A percentile compares a stretch with the other conserved stretches of the same genome.
phyloP scores from a whole-genome alignment of 1,140 invertebrate genomes.

The Drosophila elegans region DNA sequence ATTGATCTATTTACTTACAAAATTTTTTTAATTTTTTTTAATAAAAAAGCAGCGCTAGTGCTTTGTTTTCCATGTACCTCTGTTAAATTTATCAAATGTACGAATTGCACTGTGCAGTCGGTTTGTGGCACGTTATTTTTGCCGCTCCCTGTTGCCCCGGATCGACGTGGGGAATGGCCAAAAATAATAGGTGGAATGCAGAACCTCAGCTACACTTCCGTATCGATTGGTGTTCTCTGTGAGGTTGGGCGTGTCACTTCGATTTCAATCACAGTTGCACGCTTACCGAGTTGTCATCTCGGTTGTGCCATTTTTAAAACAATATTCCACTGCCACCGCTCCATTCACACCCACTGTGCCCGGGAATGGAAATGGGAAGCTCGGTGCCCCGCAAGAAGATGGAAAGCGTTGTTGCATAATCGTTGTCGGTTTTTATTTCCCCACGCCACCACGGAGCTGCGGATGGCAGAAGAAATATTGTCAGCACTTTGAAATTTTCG shows the following conservation, averaged over 20 bases:
- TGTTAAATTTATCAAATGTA: neutral
- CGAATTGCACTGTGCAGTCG: neutral
- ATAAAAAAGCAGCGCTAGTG: too few relatives aligned
- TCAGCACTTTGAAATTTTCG: slow-evolving; percentile 54
- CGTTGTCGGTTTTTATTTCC: slow-evolving; percentile 74
- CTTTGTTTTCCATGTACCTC: neutral
- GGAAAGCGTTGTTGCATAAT: slow-evolving; percentile 64
- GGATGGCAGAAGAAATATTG: slow-evolving; percentile 37
- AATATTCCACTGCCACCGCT: slow-evolving; percentile 41
- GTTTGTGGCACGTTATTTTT: slow-evolving; percentile 14
- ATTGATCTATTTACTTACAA: too few relatives aligned
- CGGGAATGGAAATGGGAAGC: neutral
- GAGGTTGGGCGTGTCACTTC: slow-evolving; percentile 25
- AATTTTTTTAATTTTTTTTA: too few relatives aligned
- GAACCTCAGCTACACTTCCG: slow-evolving; percentile 26
- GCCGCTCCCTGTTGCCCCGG: slow-evolving; percentile 1
- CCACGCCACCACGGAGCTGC: slow-evolving; percentile 21
- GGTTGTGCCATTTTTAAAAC: slow-evolving; percentile 51
- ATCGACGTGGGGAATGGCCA: slow-evolving; percentile 26
- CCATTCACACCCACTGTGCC: neutral
- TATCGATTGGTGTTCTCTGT: slow-evolving; percentile 25
- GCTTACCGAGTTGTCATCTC: slow-evolving; percentile 5
- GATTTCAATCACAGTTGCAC: slow-evolving; percentile 47
- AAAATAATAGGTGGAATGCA: slow-evolving; percentile 34
- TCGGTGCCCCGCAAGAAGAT: slow-evolving; percentile 5